phyloP scores from a whole-genome alignment of 2,888 invertebrate species.

The Lepidonotus clava region DNA sequence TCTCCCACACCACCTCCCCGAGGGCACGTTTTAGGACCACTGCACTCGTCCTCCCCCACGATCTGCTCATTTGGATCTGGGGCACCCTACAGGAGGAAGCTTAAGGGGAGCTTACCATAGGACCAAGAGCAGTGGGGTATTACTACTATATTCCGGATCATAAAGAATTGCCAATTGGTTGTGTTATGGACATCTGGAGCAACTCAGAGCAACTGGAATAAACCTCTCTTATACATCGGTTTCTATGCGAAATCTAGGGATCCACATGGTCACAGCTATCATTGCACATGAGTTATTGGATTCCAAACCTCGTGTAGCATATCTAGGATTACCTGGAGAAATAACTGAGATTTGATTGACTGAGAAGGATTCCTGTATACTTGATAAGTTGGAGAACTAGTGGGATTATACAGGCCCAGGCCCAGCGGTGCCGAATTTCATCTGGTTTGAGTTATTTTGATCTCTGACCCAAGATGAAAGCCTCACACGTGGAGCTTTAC shows the following conservation, averaged over 20 bases:
- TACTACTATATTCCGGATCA: no score
- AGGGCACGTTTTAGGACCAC: neutral
- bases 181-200: neutral
- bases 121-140: neutral
- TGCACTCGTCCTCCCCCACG: neutral
- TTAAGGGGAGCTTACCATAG: neutral
- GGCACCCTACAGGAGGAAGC: no score
- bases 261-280: slow-evolving; percentile 3
- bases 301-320: no score
- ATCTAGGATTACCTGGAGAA: no score
- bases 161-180: no score
- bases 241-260: neutral
- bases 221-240: neutral
- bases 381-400: neutral
- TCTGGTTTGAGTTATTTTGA: neutral
- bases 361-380: no score
- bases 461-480: neutral
- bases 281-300: neutral
- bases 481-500: neutral
- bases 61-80: no score
- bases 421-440: neutral
- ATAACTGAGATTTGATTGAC: no score
- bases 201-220: neutral
- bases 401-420: slow-evolving; percentile 2
- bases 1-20: neutral